Conservation (phyloP, 2,113 vertebrate species). For the Chinchilla lanigera region DNA sequence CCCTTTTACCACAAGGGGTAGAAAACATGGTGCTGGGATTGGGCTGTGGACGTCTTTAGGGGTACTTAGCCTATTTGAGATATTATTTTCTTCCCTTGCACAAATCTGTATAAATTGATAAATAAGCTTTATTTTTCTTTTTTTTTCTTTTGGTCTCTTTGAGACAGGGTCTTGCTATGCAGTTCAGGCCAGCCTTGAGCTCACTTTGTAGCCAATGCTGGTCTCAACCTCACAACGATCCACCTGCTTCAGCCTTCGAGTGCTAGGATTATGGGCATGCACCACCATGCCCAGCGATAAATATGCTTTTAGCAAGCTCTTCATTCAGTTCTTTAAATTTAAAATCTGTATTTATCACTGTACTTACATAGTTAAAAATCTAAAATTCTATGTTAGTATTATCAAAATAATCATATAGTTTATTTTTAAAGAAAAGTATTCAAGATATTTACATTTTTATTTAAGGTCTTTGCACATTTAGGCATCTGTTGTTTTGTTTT, state of each 20-base stretch:
- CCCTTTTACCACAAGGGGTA: not conserved
- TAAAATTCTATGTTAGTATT: slow-evolving; percentile 33
- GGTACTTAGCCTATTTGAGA: not conserved
- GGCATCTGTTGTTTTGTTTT: slow-evolving; percentile 38
- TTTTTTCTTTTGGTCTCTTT: no score
- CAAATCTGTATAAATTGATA: slow-evolving; percentile 10
- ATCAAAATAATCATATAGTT: slow-evolving; percentile 58
- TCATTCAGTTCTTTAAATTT: slow-evolving; percentile 11
- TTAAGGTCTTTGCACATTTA: slow-evolving; percentile 31
- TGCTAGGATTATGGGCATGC: no score
- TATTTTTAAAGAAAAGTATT: slow-evolving; percentile 50
- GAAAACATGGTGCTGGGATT: not conserved
- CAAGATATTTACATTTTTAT: slow-evolving; percentile 47
- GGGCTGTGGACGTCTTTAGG: not conserved
- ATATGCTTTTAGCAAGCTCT: slow-evolving; percentile 16
- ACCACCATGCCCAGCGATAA: no score
- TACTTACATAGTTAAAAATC: not conserved
- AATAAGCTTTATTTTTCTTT: not conserved
- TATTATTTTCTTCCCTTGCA: slow-evolving; percentile 27
- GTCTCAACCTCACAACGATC: no score
- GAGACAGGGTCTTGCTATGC: no score
- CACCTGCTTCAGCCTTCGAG: no score
- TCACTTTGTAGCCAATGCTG: no score
- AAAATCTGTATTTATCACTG: slow-evolving; percentile 21
- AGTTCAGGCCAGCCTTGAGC: no score